Evolutionary conservation across 2,113 vertebrate species (phyloP).

Genomic region (Hucho hucho): DNA sequence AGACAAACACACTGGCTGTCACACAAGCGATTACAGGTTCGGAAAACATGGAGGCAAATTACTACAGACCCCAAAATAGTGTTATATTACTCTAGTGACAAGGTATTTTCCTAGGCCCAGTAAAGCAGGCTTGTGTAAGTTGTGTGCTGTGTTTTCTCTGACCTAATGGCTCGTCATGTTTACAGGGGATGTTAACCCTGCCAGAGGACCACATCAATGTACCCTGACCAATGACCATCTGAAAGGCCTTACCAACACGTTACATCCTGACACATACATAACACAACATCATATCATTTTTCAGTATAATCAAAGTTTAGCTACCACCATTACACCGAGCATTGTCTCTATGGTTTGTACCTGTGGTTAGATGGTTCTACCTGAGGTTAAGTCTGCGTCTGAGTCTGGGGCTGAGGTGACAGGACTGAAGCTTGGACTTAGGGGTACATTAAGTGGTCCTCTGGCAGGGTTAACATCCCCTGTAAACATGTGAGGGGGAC

Average conservation of each 20-base stretch:
- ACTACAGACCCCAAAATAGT: no score
- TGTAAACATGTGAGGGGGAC: no score
- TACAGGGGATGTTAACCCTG: slow-evolving; percentile 10
- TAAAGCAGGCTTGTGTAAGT: slow-evolving; percentile 21
- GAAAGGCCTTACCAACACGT: background rate
- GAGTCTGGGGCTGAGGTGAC: no score
- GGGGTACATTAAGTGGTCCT: no score
- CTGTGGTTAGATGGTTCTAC: slow-evolving; percentile 5
- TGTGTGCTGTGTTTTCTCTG: slow-evolving; percentile 21
- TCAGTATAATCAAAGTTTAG: background rate
- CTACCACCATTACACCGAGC: no score
- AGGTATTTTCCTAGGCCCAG: slow-evolving; percentile 26
- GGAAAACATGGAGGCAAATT: no score
- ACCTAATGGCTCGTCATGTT: slow-evolving; percentile 30
- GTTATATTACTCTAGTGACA: no score
- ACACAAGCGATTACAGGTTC: background rate
- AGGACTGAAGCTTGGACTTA: no score
- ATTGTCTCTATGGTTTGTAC: slow-evolving; percentile 4
- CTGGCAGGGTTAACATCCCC: no score
- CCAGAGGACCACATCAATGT: slow-evolving; percentile 20
- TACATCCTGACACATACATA: background rate
- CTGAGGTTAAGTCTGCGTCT: no score
- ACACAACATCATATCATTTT: background rate
- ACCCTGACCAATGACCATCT: background rate
- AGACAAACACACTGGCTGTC: background rate